These are phyloP conservation scores for Papilio helenus DNA, from an alignment of 1,140 invertebrate genomes.

Conservation along the genomic window DNA sequence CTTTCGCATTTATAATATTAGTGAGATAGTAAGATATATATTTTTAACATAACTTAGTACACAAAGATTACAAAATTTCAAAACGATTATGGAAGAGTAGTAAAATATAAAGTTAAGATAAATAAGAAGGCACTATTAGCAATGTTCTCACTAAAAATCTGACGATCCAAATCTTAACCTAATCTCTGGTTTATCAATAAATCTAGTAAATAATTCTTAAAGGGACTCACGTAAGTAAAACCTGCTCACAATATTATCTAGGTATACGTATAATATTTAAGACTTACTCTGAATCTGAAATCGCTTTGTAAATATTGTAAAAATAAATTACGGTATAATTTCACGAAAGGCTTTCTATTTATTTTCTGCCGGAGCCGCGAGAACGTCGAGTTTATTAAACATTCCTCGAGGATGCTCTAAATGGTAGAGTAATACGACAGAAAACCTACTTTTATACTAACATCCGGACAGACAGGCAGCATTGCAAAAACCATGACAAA, in stretches of 20 bases:
- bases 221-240: not conserved
- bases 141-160: too few species aligned
- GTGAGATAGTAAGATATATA: too few species aligned
- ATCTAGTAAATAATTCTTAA: too few species aligned
- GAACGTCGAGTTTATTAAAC: constrained; percentile 14
- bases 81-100: too few species aligned
- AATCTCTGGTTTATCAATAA: too few species aligned
- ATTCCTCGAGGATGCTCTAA: constrained; percentile 11
- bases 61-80: too few species aligned
- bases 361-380: not conserved
- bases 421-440: constrained; percentile 1
- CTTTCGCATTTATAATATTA: too few species aligned
- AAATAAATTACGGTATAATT: not conserved
- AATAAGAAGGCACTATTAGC: too few species aligned
- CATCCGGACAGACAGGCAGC: not conserved
- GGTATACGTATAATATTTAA: not conserved
- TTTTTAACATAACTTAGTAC: too few species aligned
- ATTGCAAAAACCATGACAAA: not conserved
- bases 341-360: not conserved
- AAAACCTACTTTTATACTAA: not conserved
- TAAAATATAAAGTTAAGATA: too few species aligned
- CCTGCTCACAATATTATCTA: not conserved
- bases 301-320: too few species aligned
- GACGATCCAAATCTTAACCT: too few species aligned
- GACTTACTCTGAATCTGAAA: not conserved